Conservation (phyloP, 1,140 invertebrate species). For the Sipha flava region DNA sequence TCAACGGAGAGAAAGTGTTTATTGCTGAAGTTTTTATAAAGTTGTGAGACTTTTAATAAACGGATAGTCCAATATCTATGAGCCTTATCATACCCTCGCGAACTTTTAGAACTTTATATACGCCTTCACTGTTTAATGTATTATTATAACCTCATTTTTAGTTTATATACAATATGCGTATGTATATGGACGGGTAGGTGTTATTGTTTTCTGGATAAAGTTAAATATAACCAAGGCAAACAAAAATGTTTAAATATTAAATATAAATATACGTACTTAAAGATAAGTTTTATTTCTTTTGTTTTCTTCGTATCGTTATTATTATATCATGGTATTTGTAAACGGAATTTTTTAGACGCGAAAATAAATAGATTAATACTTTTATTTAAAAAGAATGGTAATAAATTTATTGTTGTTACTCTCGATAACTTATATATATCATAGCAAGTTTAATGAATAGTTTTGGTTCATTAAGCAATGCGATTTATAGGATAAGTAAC, state of each 20-base stretch:
- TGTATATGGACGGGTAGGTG: background rate
- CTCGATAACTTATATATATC: background rate
- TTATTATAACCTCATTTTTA: slow-evolving; percentile 4
- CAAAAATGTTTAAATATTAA: slow-evolving; percentile 1
- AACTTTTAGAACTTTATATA: slow-evolving; percentile 2
- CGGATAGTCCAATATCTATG: slow-evolving; percentile 16
- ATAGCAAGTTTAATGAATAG: background rate
- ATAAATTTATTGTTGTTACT: background rate
- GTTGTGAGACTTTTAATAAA: slow-evolving; percentile 26
- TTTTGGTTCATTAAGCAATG: slow-evolving; percentile 12
- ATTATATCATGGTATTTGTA: background rate
- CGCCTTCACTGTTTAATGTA: background rate
- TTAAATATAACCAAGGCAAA: background rate
- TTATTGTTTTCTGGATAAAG: background rate
- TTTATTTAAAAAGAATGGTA: too few species aligned
- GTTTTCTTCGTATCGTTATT: background rate
- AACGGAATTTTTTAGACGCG: too few species aligned
- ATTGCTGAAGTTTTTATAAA: slow-evolving; percentile 22
- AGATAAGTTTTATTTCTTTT: background rate
- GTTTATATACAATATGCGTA: background rate
- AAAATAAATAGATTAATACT: too few species aligned
- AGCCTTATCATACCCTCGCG: background rate
- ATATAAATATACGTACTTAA: background rate
- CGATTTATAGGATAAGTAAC: background rate
- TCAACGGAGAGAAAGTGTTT: background rate